Evolutionary conservation across 2,113 vertebrate genomes (phyloP), one percentile per base, ranked within the genome.

Genomic region (Platysteira castanea): DNA sequence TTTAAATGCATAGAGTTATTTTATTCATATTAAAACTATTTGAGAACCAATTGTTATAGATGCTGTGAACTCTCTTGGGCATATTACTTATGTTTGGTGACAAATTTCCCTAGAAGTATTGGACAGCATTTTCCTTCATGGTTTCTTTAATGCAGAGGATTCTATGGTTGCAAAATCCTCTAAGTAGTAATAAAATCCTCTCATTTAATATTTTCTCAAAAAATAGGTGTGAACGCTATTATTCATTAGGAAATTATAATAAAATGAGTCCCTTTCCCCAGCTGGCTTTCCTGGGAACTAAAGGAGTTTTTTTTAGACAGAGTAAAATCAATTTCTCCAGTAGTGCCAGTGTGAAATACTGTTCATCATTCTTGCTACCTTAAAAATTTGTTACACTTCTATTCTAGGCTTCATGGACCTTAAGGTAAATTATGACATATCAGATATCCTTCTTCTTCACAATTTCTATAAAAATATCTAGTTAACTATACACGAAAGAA

Each of bases 231-330:
- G 30, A 89, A 76, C 61, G 4, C 30, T 65, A 3, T 50, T 92
- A 57, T 63, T 89, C 7, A 33, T 89, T 90, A 57, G 33, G 20
- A 64, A 63, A 59, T 92, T 42, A 24, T 15, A 78, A 57, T 56
- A 30, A 37, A 64, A 61, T 73, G 2, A 63, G 16, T 91, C 28
- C 18, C 84, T 97, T 93, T 95, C 50, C 60, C 39, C 52, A 74
- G 17, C 46, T 91, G 46, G 64, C 89, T 95, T 91, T 95, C 87
- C 89, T 95, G 91, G 67, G 91, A 95, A 88, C 76, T 64, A 52
- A 37, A 17, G 49, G 15, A 27, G 18, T 0, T 10, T 39, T 67
- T 95, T 93, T 84, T 83, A 76, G 74, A 63, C 68, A 79, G 46
- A 71, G 20, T 24, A 64, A 65, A 93, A 86, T 41, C 0, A 3